phyloP scores from a whole-genome alignment of 2,888 invertebrate genomes.

The Aelia acuminata region DNA sequence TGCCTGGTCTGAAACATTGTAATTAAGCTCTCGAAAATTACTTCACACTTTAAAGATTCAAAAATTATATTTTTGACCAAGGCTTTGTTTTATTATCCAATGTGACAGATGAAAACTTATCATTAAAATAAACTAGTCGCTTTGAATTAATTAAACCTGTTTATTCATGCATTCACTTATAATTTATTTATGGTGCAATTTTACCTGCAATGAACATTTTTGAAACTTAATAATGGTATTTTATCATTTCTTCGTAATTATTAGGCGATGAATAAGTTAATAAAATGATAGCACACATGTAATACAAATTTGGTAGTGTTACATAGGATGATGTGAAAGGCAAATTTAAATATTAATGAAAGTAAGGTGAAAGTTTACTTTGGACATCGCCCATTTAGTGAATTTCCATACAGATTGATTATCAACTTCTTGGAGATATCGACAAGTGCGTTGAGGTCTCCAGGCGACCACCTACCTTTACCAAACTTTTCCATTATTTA shows the following conservation, averaged over 20 bases:
- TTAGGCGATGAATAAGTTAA: background rate
- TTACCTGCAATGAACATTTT: no score
- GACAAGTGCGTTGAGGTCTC: constrained; percentile 28
- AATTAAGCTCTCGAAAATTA: no score
- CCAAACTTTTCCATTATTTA: background rate
- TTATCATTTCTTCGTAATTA: background rate
- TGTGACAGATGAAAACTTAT: no score
- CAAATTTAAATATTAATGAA: constrained; percentile 11
- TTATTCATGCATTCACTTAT: no score
- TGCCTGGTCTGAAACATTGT: no score
- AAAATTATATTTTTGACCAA: no score
- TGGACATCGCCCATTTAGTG: background rate
- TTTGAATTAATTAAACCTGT: no score
- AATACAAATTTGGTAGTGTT: background rate
- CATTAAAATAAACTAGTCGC: no score
- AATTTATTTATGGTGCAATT: no score
- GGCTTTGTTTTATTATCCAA: no score
- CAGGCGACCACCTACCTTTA: background rate
- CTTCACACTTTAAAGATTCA: no score
- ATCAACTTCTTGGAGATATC: background rate
- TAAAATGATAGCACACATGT: background rate
- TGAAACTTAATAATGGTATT: no score
- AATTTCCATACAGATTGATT: constrained; percentile 26
- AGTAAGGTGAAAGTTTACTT: background rate
- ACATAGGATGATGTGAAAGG: background rate